Evolutionary conservation across 2,888 invertebrate genomes (phyloP), one percentile per base, ranked within the genome.

Genomic region (Perizoma affinitatum): DNA sequence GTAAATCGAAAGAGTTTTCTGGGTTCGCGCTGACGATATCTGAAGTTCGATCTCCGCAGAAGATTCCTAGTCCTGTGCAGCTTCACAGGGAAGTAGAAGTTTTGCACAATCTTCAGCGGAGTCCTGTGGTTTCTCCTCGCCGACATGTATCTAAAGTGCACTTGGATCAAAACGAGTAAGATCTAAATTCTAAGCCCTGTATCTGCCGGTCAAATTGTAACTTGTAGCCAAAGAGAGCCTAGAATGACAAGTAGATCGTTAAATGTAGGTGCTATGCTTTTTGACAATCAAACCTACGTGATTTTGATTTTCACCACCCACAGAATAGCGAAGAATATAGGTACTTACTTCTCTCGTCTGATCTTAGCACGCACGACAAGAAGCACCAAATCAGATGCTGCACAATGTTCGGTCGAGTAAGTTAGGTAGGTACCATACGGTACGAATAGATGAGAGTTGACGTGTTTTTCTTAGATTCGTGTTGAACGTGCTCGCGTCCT

Each of bases 11-110:
- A 54, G 84, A 85, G 46, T 79, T 80, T 48, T 80, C 87, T 0
- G 84, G 84, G 5, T 87, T 92, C 55, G 83, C 89, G 5, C 69
- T 90, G 52, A 87, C 88, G 5, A 65, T 92, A 65, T 68, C 83
- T 0, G 90, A 90, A 62, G 83, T 83, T 40, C 76, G 79, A 6
- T 84, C 88, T 49, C 86, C 90, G 5, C 88, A 91, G 54, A 90
- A 86, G 65, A 77, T 86, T 3, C 85, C 86, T 0, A 90, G 94
- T 76, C 93, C 94, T 5, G 92, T 92, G 11, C 93, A 93, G 51
- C 82, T 83, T 11, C 95, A 95, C 69, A 94, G 94, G 67, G 93
- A 94, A 79, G 94, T 95, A 36, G 95, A 95, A 76, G 94, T 95
- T 6, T 83, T 95, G 40, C 95, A 95, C 72, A 95, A 95, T 74